Base-by-base conservation (phyloP, 2,113 vertebrate species). In the Sinocyclocheilus maitianheensis region DNA sequence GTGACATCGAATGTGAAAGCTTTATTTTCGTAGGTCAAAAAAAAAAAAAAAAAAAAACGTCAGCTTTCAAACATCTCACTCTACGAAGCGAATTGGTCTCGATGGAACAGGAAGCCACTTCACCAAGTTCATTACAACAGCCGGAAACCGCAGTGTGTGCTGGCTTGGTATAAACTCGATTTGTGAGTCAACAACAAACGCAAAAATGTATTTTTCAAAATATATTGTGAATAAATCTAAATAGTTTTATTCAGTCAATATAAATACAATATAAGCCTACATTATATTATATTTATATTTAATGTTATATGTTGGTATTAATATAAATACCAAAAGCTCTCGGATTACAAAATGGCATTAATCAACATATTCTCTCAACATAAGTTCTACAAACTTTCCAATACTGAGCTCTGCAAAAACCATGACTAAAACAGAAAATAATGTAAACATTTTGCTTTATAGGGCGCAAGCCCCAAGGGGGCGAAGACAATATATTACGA, bases 91-190 rank as follows among this genome's bases (percentile, higher is more conserved):
- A 16, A 62, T n/a, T 84, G 22, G 77, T 81, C 46, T 84, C 18
- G 48, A 58, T 79, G 77, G 79, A 34, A 89, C 85, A 85, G 84
- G 87, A 89, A 90, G 85, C 77, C 87, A 79, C 67, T 22, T n/a
- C 11, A n/a, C 34, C 20, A 14, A 26, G 48, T 77, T 76, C 13
- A 78, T 14, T 86, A 30, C 72, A 86, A 75, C 60, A 63, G 76
- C 86, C 87, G 86, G 88, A 90, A 87, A 86, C 84, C 26, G 48
- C 30, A 77, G 14, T 6, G 12, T 8, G 72, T 26, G 12, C 4
- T 34, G 24, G 6, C 16, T 34, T 53, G n/a, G 5, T 37, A 5
- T 3, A 30, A 4, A 48, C 22, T 75, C 40, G 5, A 46, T 24
- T 72, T 74, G 18, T 43, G 37, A 13, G 71, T 74, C 20, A 74